Conservation (phyloP, 2,888 invertebrate species). For the Leuctra nigra region DNA sequence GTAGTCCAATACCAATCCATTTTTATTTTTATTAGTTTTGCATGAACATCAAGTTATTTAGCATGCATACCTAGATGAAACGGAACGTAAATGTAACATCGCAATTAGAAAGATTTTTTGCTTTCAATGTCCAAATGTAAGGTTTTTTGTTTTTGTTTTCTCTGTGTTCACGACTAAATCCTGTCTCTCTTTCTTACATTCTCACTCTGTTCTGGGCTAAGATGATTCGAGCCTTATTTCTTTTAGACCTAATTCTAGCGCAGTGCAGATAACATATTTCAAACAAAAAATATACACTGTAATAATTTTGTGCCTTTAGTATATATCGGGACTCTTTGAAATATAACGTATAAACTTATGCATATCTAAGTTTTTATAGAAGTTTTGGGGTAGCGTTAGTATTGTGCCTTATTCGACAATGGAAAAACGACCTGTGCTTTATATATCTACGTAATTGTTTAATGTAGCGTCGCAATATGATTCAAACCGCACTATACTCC, state of each 20-base stretch:
- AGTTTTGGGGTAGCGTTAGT: slow-evolving; percentile 19
- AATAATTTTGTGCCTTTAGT: slow-evolving; percentile 20
- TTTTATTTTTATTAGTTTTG: too few relatives aligned
- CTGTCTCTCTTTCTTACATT: too few relatives aligned
- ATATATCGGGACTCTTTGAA: slow-evolving; percentile 8
- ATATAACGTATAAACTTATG: slow-evolving; percentile 10
- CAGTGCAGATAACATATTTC: slow-evolving; percentile 7
- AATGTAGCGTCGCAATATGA: not conserved
- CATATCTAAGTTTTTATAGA: slow-evolving; percentile 20
- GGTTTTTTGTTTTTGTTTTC: too few relatives aligned
- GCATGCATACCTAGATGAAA: too few relatives aligned
- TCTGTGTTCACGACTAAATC: too few relatives aligned
- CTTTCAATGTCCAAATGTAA: too few relatives aligned
- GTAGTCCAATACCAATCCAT: too few relatives aligned
- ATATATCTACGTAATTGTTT: slow-evolving; percentile 2
- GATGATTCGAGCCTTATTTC: slow-evolving; percentile 14
- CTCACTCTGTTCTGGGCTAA: too few relatives aligned
- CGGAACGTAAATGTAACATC: too few relatives aligned
- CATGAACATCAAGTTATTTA: too few relatives aligned
- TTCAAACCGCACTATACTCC: slow-evolving; percentile 2
- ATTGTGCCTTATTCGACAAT: slow-evolving; percentile 12
- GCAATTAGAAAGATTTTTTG: too few relatives aligned
- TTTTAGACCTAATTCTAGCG: too few relatives aligned
- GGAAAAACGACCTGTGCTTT: slow-evolving; percentile 17
- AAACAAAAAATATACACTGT: slow-evolving; percentile 12